A percentile compares a stretch with the other conserved stretches of the same genome.
phyloP scores from a whole-genome alignment of 1,140 invertebrate species.

The Pseudomyrmex flavicornis region DNA sequence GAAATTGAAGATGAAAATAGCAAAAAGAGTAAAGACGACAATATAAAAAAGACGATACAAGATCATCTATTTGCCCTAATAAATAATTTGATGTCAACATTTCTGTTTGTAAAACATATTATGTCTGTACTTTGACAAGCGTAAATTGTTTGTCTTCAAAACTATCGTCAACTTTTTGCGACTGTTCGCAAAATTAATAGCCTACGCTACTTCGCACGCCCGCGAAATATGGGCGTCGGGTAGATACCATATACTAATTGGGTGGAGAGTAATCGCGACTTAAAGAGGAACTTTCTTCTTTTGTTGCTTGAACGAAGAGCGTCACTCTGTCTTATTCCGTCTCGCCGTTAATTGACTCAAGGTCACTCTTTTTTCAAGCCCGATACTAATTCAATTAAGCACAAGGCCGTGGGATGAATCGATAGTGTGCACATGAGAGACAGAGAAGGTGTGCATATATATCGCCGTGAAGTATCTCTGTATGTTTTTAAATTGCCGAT shows the following conservation, averaged over 20 bases:
- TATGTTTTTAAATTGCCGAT: conserved; percentile 49
- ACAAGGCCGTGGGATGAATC: conserved; percentile 55
- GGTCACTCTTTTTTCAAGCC: conserved; percentile 55
- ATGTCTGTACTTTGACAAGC: no score
- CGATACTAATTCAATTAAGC: conserved; percentile 58
- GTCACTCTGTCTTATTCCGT: conserved; percentile 54
- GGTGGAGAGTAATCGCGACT: conserved; percentile 16
- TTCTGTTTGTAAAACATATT: conserved; percentile 1
- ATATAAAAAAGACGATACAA: no score
- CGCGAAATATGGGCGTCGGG: conserved; percentile 17
- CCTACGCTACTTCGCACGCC: conserved; percentile 5
- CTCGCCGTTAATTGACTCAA: conserved; percentile 57
- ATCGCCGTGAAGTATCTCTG: conserved; percentile 17
- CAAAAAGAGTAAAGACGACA: no score
- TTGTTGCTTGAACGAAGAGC: conserved; percentile 21
- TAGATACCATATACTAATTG: conserved; percentile 2
- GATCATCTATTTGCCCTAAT: no score
- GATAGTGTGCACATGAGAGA: conserved; percentile 52
- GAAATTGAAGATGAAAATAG: no score
- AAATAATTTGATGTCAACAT: not conserved
- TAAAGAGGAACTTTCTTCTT: conserved; percentile 55
- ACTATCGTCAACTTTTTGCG: not conserved
- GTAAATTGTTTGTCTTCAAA: not conserved
- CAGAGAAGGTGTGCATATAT: conserved; percentile 30
- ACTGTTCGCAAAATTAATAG: conserved; percentile 11